Evolutionary conservation across 2,797 vertebrate genomes (phyloP), one percentile per base, ranked within the genome.

Genomic region (Cossypha heuglini): DNA sequence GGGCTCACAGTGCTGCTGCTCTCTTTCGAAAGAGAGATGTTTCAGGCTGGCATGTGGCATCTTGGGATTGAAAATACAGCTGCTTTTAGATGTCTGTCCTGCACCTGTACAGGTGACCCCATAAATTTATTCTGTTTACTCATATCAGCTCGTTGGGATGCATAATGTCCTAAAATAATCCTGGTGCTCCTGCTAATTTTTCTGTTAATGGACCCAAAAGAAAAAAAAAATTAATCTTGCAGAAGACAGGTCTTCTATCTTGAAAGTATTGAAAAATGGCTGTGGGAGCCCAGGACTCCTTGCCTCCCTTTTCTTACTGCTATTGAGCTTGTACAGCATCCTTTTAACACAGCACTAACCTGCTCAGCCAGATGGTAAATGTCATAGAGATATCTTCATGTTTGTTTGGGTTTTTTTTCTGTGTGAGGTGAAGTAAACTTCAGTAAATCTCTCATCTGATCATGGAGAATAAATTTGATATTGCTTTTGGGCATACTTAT

Each of bases 401-500:
- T 91, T 86, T 88, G 46, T 71, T 69, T 40, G 40, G 24, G 5
- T 0, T 8, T 49, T 28, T 63, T 14, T 64, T 9, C 3, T 66
- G 15, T 48, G 33, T 67, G 75, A 93, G 54, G 35, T 87, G 78
- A 89, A 67, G 37, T 49, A 87, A 76, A 85, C 61, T 61, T 84
- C 45, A 71, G 31, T 74, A 91, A 84, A 83, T 67, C 29, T 31
- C 40, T 82, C 55, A 71, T 72, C 43, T 66, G 62, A 89, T 79
- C 21, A 12, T 1, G 8, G 42, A 67, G 55, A 79, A 38, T 42
- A 76, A 90, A 80, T 74, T 19, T 71, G n/a, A 73, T 57, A 17
- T 79, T 87, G 87, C 87, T 95, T 87, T 89, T 57, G 76, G 94
- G 68, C 48, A 80, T 62, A 45, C 83, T 84, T 91, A 85, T 17